These are phyloP conservation scores for Chroicocephalus ridibundus DNA, from an alignment of 2,113 vertebrate species.

Conservation along the genomic window DNA sequence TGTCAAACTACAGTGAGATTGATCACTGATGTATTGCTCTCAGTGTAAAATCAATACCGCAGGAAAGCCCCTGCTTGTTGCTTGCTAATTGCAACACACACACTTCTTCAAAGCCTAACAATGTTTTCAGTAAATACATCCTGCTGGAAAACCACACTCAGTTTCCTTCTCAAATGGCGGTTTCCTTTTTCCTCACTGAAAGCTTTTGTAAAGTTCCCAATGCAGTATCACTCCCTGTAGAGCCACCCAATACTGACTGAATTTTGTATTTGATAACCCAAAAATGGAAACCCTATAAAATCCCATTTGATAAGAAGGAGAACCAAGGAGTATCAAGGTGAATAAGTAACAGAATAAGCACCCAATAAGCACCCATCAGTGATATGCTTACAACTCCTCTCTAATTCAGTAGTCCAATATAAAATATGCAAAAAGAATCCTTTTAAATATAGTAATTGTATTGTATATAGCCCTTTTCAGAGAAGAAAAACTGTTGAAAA, in stretches of 20 bases:
- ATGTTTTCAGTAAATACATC: background rate
- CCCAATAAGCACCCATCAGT: background rate
- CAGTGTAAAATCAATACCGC: background rate
- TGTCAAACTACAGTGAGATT: background rate
- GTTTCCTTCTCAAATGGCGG: background rate
- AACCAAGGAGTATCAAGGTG: background rate
- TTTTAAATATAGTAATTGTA: background rate
- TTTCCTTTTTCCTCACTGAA: background rate
- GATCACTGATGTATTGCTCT: background rate
- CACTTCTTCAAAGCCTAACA: background rate
- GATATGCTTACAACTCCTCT: background rate
- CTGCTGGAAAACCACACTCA: background rate
- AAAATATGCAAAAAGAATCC: background rate
- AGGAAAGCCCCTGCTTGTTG: background rate
- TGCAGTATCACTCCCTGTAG: background rate
- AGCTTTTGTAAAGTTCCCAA: background rate
- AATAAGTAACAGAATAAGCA: background rate
- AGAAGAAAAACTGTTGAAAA: background rate
- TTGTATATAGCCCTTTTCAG: background rate
- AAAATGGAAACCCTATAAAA: background rate
- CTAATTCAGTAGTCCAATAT: background rate
- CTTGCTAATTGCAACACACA: background rate
- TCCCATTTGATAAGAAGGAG: background rate
- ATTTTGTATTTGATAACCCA: background rate
- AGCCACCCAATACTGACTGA: background rate